phyloP scores from a whole-genome alignment of 2,113 vertebrate species.

The Deroptyus accipitrinus region DNA sequence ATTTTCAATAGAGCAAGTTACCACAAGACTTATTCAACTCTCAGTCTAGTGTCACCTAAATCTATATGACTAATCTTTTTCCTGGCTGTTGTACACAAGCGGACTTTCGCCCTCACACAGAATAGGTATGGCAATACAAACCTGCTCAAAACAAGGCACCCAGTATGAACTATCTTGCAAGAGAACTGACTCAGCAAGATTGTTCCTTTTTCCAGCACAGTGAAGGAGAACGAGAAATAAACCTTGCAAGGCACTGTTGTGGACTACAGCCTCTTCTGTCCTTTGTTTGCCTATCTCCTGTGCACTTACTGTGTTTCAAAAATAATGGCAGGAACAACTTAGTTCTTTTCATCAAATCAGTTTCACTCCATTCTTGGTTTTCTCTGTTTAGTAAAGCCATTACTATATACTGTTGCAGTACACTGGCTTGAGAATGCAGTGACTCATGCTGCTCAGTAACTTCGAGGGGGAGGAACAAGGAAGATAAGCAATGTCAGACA shows the following conservation, averaged over 20 bases:
- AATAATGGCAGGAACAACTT: not conserved
- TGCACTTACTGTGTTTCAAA: not conserved
- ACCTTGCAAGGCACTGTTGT: not conserved
- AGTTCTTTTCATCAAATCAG: not conserved
- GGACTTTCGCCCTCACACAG: not conserved
- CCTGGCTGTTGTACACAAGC: not conserved
- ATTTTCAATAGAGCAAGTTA: not conserved
- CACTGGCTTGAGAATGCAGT: not conserved
- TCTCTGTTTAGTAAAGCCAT: not conserved
- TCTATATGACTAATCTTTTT: not conserved
- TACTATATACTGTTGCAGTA: not conserved
- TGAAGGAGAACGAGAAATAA: not conserved
- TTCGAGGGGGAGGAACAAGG: not conserved
- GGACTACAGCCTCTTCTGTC: slow-evolving; percentile 2
- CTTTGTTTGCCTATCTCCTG: not conserved
- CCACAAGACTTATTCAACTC: not conserved
- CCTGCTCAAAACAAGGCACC: not conserved
- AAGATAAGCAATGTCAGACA: not conserved
- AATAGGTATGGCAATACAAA: not conserved
- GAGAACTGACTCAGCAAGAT: not conserved
- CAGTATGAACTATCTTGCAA: not conserved
- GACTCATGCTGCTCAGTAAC: not conserved
- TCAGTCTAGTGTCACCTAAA: not conserved
- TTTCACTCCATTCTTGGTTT: not conserved
- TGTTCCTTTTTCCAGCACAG: not conserved